phyloP scores from a whole-genome alignment of 1,140 invertebrate species.

The Drosophila ironensis region DNA sequence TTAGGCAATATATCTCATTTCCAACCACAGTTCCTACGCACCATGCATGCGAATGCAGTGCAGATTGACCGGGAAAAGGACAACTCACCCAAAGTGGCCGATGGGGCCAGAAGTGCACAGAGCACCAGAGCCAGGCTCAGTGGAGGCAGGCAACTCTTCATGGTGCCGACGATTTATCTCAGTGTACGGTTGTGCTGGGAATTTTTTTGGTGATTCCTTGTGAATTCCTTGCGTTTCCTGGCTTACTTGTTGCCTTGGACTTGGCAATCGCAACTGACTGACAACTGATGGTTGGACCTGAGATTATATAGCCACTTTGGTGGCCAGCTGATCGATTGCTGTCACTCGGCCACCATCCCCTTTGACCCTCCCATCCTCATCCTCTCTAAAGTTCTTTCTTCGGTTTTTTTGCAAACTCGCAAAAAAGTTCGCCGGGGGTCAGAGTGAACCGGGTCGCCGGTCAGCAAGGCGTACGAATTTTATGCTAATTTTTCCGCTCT shows the following conservation, averaged over 20 bases:
- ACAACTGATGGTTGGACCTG: constrained; percentile 18
- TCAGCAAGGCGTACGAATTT: constrained; percentile 35
- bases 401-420: constrained; percentile 5
- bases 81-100: constrained; percentile 50
- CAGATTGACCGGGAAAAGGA: not conserved
- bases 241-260: constrained; percentile 59
- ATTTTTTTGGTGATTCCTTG: not conserved
- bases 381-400: not conserved
- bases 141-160: constrained; percentile 48
- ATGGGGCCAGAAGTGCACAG: constrained; percentile 42
- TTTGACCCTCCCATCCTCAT: not conserved
- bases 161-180: constrained; percentile 15
- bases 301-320: constrained; percentile 64
- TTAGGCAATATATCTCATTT: too few relatives aligned
- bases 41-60: too few relatives aligned
- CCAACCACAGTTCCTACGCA: too few relatives aligned
- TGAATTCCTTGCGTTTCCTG: not conserved
- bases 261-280: constrained; percentile 71
- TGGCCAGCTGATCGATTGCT: constrained; percentile 55
- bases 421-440: constrained; percentile 52
- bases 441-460: constrained; percentile 51
- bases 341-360: constrained; percentile 1
- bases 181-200: not conserved
- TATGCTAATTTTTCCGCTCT: constrained; percentile 56
- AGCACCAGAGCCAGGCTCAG: constrained; percentile 57